These are phyloP conservation scores for Maylandia zebra DNA, from an alignment of 2,113 vertebrate species.

Conservation along the genomic window DNA sequence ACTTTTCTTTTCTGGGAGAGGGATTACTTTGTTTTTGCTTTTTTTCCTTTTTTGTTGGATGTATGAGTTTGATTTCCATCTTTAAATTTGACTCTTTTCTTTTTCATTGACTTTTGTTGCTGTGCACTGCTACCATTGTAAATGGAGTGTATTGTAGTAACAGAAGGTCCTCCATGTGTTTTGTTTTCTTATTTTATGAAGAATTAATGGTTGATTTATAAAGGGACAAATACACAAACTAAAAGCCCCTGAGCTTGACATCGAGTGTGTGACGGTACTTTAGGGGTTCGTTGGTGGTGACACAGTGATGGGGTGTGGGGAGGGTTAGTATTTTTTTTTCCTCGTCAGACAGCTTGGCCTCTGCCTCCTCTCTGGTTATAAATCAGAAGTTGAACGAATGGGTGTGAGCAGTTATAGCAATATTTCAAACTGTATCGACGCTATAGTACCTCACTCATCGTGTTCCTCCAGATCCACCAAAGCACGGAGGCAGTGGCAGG, in stretches of 20 bases:
- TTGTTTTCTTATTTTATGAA: constrained; percentile 1
- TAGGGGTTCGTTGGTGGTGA: background rate
- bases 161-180: constrained; percentile 35
- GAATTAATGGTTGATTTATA: constrained; percentile 38
- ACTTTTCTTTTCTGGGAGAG: constrained; percentile 49
- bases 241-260: constrained; percentile 52
- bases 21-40: constrained; percentile 14
- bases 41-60: constrained; percentile 15
- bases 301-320: background rate
- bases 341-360: background rate
- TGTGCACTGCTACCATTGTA: constrained; percentile 62
- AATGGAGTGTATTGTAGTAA: constrained; percentile 56
- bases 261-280: constrained; percentile 48
- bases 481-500: constrained; percentile 14
- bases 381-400: constrained; percentile 40
- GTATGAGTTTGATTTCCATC: constrained; percentile 26
- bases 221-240: constrained; percentile 61
- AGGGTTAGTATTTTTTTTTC: background rate
- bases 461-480: constrained; percentile 3
- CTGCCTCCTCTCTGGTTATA: constrained; percentile 40
- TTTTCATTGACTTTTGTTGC: constrained; percentile 44
- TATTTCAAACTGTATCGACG: background rate
- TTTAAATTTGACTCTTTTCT: background rate
- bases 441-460: background rate
- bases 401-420: background rate